phyloP scores from a whole-genome alignment of 2,797 vertebrate species.

The Nyctibius grandis region DNA sequence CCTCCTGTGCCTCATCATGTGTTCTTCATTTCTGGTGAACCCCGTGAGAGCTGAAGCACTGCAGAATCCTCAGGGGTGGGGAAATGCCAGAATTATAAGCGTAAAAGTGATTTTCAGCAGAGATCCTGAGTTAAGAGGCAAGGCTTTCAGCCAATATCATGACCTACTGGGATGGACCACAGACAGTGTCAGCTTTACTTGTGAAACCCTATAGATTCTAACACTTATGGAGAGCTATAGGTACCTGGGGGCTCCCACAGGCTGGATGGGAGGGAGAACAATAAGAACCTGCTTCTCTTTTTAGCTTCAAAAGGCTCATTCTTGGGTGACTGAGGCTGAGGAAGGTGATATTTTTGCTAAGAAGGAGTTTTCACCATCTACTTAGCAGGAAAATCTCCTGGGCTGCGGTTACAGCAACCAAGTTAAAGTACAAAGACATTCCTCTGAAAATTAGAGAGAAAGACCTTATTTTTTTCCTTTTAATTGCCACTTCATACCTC shows the following conservation, averaged over 20 bases:
- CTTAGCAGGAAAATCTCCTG: not conserved
- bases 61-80: not conserved
- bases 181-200: not conserved
- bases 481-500: constrained; percentile 32
- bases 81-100: not conserved
- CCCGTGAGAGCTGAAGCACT: not conserved
- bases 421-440: constrained; percentile 35
- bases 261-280: not conserved
- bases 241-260: not conserved
- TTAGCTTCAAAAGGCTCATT: not conserved
- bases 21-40: not conserved
- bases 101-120: not conserved
- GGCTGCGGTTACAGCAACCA: not conserved
- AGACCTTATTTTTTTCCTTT: not conserved
- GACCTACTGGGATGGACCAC: not conserved
- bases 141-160: not conserved
- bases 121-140: not conserved
- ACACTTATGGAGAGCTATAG: not conserved
- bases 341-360: not conserved
- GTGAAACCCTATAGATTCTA: not conserved
- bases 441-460: constrained; percentile 52
- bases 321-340: not conserved
- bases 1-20: not conserved
- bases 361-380: not conserved
- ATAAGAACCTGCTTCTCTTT: not conserved